phyloP scores from a whole-genome alignment of 2,888 invertebrate species.

The Omphaloscelis lunosa region DNA sequence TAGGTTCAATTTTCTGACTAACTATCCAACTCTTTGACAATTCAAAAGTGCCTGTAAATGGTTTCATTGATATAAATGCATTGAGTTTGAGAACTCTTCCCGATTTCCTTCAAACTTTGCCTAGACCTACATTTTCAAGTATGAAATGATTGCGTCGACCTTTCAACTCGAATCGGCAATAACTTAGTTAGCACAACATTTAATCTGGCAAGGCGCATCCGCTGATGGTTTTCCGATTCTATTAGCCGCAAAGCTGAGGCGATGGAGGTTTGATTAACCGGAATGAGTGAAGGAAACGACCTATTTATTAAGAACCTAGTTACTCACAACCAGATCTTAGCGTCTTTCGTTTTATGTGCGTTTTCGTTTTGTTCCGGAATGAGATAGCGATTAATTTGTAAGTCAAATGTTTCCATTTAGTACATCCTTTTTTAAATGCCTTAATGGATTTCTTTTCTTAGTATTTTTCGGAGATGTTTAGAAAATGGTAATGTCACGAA shows the following conservation, averaged over 20 bases:
- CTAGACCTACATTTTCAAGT: conserved; percentile 39
- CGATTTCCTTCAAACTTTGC: conserved; percentile 43
- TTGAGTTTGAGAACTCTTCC: conserved; percentile 15
- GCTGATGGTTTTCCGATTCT: conserved; percentile 87
- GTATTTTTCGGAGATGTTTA: neutral
- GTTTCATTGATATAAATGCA: no score
- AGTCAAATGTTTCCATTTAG: conserved; percentile 52
- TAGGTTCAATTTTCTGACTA: no score
- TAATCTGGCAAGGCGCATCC: conserved; percentile 79
- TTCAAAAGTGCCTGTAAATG: no score
- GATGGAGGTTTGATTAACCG: conserved; percentile 80
- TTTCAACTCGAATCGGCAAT: conserved; percentile 74
- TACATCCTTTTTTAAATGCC: conserved; percentile 26
- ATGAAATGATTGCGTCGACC: conserved; percentile 49
- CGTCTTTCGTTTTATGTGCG: conserved; percentile 48
- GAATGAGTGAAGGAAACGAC: conserved; percentile 78
- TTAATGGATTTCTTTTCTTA: conserved; percentile 3
- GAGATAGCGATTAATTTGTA: conserved; percentile 40
- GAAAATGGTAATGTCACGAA: neutral
- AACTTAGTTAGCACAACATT: conserved; percentile 78
- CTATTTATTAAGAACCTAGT: conserved; percentile 73
- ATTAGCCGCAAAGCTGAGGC: conserved; percentile 82
- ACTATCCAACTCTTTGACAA: no score
- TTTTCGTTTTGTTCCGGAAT: conserved; percentile 43
- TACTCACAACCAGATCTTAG: conserved; percentile 56